Base-by-base conservation (phyloP, 2,113 vertebrate genomes). In the Corythaeola cristata region DNA sequence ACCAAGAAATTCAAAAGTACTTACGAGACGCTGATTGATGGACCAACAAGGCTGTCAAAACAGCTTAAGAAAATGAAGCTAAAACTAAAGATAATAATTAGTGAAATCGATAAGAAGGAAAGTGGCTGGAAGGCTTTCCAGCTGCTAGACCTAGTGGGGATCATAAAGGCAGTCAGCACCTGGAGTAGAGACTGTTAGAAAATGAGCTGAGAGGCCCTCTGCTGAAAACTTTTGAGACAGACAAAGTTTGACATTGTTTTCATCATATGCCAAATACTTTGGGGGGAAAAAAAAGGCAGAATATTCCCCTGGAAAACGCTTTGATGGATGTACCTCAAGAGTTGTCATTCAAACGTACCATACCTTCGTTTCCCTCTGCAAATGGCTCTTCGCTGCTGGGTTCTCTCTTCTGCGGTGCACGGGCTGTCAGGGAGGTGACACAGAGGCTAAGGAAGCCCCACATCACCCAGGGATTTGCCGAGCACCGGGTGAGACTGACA, bases 21-120 rank as follows among this genome's bases (percentile, higher is more conserved):
- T 96, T 85, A 94, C 0, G 8, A 64, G 87, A 78, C 44, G 11
- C 21, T 96, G 94, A 96, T 87, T 96, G 96, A 96, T 78, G 94
- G 91, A 21, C 89, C 91, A 95, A 85, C 66, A 28, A 49, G 87
- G 77, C 89, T 96, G 96, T 96, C 95, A 95, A 78, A 95, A 68
- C 49, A 79, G 77, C 84, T 96, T 93, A 96, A 73, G 73, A 53
- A 96, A 95, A 81, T 52, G 66, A 92, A 77, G 49, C 77, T 60
- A 49, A 85, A 93, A 32, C 41, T 69, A 39, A 96, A 89, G 92
- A 59, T 86, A 58, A 96, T 87, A 90, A 88, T 82, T 90, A 95
- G 74, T 90, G 79, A 96, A 83, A 82, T 4, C 0, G 24, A 74
- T 47, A 67, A 78, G 68, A 78, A 59, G 35, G 67, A 47, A 59